A percentile compares a stretch with the other conserved stretches of the same genome.
Conservation (phyloP, 2,797 vertebrate genomes). For the Pantherophis alleghaniensis region DNA sequence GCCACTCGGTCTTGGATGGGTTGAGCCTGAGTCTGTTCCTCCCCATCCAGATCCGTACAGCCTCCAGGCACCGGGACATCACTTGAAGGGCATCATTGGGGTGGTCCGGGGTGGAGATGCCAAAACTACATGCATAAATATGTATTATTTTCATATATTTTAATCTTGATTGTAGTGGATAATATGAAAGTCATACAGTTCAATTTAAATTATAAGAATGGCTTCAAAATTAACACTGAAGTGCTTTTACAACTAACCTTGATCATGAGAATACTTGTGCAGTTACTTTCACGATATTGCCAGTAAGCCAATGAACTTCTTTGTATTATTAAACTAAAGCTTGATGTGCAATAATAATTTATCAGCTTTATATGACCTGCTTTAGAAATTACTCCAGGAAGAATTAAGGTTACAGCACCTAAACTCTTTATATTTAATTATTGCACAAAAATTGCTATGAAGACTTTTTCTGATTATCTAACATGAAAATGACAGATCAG, state of each 20-base stretch:
- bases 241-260: neutral
- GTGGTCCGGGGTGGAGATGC: no score
- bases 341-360: neutral
- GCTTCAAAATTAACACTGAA: neutral
- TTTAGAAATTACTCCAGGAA: neutral
- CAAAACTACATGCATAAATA: neutral
- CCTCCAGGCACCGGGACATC: no score
- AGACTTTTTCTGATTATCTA: neutral
- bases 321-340: neutral
- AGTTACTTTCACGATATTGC: neutral
- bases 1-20: no score
- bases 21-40: no score
- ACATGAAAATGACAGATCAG: neutral
- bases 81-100: no score
- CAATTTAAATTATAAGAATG: neutral
- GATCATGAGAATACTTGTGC: neutral
- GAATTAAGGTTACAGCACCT: neutral
- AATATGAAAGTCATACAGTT: neutral
- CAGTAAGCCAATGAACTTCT: neutral
- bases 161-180: neutral
- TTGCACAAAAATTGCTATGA: neutral
- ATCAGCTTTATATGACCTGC: neutral
- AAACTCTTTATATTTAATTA: conserved; percentile 10
- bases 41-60: no score
- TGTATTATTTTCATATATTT: neutral